phyloP scores from a whole-genome alignment of 2,888 invertebrate species.

The Cantharis lateralis region DNA sequence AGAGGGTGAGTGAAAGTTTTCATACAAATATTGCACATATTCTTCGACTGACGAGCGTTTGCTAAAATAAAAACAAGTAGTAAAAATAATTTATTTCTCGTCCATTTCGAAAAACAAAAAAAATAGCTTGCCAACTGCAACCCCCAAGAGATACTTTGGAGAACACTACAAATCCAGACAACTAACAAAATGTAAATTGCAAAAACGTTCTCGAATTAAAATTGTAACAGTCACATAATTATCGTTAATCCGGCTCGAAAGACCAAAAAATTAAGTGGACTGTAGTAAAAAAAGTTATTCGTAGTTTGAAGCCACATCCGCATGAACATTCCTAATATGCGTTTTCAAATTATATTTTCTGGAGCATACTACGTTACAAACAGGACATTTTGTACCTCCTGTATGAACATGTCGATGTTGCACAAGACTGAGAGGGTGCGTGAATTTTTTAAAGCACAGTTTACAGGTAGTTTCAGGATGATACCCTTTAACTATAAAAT shows the following conservation, averaged over 20 bases:
- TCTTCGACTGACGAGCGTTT: neutral
- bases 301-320: slow-evolving; percentile 20
- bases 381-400: slow-evolving; percentile 57
- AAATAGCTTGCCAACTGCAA: neutral
- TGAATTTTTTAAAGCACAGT: slow-evolving; percentile 51
- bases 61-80: neutral
- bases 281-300: neutral
- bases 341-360: slow-evolving; percentile 48
- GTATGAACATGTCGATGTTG: slow-evolving; percentile 60
- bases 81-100: neutral
- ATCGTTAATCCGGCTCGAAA: neutral
- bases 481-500: neutral
- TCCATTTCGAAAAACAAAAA: neutral
- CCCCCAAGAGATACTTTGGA: neutral
- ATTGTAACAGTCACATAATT: neutral
- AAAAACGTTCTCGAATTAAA: neutral
- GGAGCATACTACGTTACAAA: slow-evolving; percentile 58
- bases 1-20: slow-evolving; percentile 2
- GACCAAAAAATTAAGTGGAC: neutral
- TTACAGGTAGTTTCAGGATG: neutral
- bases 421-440: slow-evolving; percentile 58
- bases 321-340: slow-evolving; percentile 35
- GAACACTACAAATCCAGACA: neutral
- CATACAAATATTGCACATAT: neutral
- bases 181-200: neutral